Conservation (phyloP, 92 coral and sea anemone species). For the Siderastrea radians region DNA sequence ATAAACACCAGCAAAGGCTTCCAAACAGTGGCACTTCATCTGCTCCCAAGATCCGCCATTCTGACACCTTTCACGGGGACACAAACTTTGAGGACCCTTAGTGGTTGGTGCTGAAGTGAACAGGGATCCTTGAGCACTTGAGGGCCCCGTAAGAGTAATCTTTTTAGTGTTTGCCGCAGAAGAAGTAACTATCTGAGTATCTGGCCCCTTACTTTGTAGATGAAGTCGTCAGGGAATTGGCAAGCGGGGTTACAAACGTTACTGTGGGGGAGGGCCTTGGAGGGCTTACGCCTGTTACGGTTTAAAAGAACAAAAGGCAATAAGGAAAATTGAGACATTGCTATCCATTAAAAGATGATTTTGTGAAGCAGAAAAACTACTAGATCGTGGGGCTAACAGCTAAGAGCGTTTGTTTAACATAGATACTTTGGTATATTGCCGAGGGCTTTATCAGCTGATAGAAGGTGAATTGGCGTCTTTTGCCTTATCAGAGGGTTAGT, state of each 20-base stretch:
- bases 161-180: not conserved
- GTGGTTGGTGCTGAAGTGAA: constrained; percentile 2
- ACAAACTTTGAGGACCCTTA: not conserved
- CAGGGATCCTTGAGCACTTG: not conserved
- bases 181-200: not conserved
- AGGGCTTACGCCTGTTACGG: not conserved
- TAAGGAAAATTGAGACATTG: not conserved
- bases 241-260: not conserved
- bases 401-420: too few relatives aligned
- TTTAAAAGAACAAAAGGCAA: not conserved
- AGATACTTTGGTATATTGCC: too few relatives aligned
- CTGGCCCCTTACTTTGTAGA: not conserved
- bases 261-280: constrained; percentile 3
- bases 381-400: too few relatives aligned
- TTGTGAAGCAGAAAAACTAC: not conserved
- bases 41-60: constrained; percentile 42
- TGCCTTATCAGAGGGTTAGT: too few relatives aligned
- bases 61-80: constrained; percentile 11
- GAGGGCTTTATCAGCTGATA: too few relatives aligned
- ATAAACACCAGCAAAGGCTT: constrained; percentile 20
- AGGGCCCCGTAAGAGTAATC: not conserved
- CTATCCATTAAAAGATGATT: not conserved
- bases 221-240: not conserved
- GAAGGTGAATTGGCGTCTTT: too few relatives aligned
- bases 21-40: constrained; percentile 23